Base-by-base conservation (phyloP, 2,888 invertebrate species). In the Orchestes rusci region DNA sequence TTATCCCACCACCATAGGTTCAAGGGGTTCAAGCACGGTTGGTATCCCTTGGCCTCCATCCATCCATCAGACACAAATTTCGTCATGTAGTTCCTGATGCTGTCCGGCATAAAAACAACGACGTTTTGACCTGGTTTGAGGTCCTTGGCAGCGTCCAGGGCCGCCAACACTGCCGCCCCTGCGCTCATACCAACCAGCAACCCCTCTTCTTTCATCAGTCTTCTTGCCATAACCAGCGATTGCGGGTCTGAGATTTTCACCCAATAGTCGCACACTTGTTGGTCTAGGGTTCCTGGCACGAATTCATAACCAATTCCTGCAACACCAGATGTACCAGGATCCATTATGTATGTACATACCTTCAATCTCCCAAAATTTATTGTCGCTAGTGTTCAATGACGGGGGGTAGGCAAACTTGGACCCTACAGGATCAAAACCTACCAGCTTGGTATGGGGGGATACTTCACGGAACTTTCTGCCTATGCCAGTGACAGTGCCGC, bases 81-180 rank as follows among this genome's bases (percentile, higher is more conserved):
- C n/a, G 94, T 92, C 88, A 97, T 87, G 68, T 97, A 99, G 70
- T 99, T 99, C 51, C 97, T 77, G 48, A 97, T 84, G 51, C 89
- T 89, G 68, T 99, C 97, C 0, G 97, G 93, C 30, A 97, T 69
- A 32, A 99, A 62, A 1, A 97, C 86, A 5, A 97, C 95, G 63
- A 92, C 82, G 18, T 77, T 73, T 69, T 96, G 89, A 0, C 84
- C 88, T 52, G 79, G 79, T 55, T 84, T 81, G 39, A 97, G 69
- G 3, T 76, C 72, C 56, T 79, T 80, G 0, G 86, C 88, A 3
- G 77, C 73, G 62, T 80, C 69, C 3, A 92, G 50, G 1, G 92
- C 92, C 27, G 76, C 84, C 59, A 73, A 73, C 74, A 92, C 73
- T 1, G 84, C 86, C 2, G 87, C 73, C 0, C 96, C 96, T 64